Evolutionary conservation across 2,888 invertebrate species (phyloP).

Genomic region (Dicycla oo): DNA sequence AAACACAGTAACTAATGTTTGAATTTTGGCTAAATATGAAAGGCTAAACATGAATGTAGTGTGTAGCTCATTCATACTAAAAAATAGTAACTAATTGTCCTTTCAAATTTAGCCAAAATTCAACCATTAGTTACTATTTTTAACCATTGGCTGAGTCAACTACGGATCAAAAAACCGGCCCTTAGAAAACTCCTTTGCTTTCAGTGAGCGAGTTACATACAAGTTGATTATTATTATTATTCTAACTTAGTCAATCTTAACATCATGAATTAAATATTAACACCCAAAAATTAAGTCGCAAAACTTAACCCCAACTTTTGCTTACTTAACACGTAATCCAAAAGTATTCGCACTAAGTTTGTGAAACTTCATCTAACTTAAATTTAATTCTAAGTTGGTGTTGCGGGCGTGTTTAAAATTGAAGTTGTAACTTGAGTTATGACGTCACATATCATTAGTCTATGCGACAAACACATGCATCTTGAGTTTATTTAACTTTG

Average conservation of each 20-base stretch:
- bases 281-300: slow-evolving; percentile 26
- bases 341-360: slow-evolving; percentile 68
- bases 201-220: not conserved
- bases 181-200: not conserved
- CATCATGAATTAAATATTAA: slow-evolving; percentile 40
- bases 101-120: no score
- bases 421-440: slow-evolving; percentile 75
- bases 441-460: slow-evolving; percentile 85
- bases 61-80: no score
- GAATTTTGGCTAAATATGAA: no score
- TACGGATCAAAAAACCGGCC: no score
- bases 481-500: slow-evolving; percentile 80
- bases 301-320: slow-evolving; percentile 37
- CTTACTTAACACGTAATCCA: slow-evolving; percentile 61
- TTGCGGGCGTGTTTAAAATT: slow-evolving; percentile 73
- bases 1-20: no score
- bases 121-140: no score
- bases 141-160: no score
- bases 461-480: slow-evolving; percentile 69
- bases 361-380: slow-evolving; percentile 70
- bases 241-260: slow-evolving; percentile 9
- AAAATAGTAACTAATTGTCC: no score
- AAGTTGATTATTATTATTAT: not conserved
- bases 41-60: no score
- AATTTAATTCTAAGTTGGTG: slow-evolving; percentile 79